Conservation (phyloP, 2,113 vertebrate species). For the Theristicus caerulescens region DNA sequence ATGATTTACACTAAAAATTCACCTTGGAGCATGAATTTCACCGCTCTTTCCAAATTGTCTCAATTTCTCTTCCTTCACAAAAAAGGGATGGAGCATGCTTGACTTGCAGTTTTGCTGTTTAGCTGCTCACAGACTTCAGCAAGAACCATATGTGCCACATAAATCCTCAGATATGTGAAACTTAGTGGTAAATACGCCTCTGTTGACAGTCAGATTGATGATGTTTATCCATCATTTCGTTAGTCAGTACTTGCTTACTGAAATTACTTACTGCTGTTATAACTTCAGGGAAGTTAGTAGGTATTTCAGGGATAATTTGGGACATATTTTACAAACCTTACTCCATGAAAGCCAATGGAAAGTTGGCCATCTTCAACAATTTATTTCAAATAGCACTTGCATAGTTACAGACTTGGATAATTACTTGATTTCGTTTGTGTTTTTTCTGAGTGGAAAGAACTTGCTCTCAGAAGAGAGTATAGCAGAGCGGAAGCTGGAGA, state of each 20-base stretch:
- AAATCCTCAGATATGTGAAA: background rate
- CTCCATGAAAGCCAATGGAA: background rate
- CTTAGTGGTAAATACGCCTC: background rate
- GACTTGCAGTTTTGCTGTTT: background rate
- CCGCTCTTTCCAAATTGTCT: background rate
- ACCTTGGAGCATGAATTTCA: background rate
- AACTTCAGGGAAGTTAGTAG: background rate
- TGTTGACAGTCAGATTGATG: background rate
- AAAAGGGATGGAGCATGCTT: background rate
- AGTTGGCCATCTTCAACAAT: background rate
- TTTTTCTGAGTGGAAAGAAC: background rate
- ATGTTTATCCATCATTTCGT: background rate
- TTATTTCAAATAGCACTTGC: background rate
- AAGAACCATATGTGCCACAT: background rate
- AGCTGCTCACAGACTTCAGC: background rate
- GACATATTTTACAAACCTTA: background rate
- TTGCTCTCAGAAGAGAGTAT: background rate
- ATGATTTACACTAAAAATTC: background rate
- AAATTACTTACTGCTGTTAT: background rate
- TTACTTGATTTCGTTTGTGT: background rate
- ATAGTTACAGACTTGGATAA: background rate
- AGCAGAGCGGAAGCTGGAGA: background rate
- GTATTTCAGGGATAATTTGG: background rate
- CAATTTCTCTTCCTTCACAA: background rate
- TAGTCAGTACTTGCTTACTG: background rate